phyloP scores from a whole-genome alignment of 1,140 invertebrate genomes.

The Drosophila littoralis region DNA sequence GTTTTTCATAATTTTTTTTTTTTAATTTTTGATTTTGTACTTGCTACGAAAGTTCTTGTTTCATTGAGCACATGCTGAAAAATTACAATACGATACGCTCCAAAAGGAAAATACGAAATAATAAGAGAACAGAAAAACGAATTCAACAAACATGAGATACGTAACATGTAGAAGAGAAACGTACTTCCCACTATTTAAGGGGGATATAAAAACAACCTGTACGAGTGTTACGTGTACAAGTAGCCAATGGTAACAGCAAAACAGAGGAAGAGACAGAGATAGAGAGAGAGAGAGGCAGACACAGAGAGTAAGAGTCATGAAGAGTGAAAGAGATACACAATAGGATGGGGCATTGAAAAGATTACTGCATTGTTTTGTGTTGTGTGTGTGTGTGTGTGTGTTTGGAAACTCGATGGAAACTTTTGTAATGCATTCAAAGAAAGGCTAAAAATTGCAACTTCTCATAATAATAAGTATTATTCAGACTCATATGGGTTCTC shows the following conservation, averaged over 20 bases:
- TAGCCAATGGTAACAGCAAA: constrained; percentile 9
- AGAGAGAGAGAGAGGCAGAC: constrained; percentile 5
- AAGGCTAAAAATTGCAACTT: constrained; percentile 5
- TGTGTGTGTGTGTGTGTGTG: constrained; percentile 20
- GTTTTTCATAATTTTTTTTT: constrained; percentile 31
- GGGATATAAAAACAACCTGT: constrained; percentile 18
- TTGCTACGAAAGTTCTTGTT: constrained; percentile 70
- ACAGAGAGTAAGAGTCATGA: constrained; percentile 2
- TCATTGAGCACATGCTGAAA: constrained; percentile 80
- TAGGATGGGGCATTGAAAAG: constrained; percentile 15
- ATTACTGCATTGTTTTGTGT: constrained; percentile 50
- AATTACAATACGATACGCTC: constrained; percentile 75
- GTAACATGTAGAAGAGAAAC: constrained; percentile 43
- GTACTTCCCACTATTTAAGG: constrained; percentile 49
- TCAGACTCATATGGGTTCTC: background rate
- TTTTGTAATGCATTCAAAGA: constrained; percentile 66
- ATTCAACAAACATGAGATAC: constrained; percentile 20
- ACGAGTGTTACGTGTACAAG: constrained; percentile 17
- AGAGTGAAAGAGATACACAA: constrained; percentile 2
- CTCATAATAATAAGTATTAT: background rate
- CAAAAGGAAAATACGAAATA: constrained; percentile 36
- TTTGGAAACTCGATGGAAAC: constrained; percentile 22
- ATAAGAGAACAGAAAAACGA: constrained; percentile 33
- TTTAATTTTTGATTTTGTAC: constrained; percentile 53
- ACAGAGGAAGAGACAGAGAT: background rate